A percentile compares a stretch with the other conserved stretches of the same genome.
Evolutionary conservation across 2,797 vertebrate species (phyloP).

Genomic region (Hephaestus fuliginosus): DNA sequence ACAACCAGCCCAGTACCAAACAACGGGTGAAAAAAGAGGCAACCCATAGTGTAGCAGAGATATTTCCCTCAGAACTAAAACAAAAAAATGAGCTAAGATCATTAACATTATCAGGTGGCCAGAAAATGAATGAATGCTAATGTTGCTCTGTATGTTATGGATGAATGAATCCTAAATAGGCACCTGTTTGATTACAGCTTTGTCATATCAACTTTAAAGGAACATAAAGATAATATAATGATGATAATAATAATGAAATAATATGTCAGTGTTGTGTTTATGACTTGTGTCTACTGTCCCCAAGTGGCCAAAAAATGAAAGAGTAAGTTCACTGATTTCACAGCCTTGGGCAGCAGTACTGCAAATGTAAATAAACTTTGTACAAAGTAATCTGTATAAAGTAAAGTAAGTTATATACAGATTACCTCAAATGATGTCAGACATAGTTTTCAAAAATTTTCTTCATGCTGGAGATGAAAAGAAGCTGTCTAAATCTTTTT

Average conservation of each 20-base stretch:
- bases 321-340: neutral
- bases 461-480: neutral
- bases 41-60: neutral
- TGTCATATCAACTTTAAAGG: neutral
- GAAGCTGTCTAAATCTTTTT: neutral
- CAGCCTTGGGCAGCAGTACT: neutral
- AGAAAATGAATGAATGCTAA: neutral
- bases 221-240: no score
- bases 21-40: neutral
- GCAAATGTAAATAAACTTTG: neutral
- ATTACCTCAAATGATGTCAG: no score
- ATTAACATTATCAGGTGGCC: neutral
- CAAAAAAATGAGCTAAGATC: no score
- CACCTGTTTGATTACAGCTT: neutral
- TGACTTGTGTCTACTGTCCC: neutral
- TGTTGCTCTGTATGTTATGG: neutral
- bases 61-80: neutral
- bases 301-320: neutral
- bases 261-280: neutral
- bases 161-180: neutral
- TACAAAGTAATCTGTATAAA: no score
- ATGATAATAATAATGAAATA: neutral
- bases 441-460: neutral
- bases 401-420: no score
- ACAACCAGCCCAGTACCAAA: neutral